These are phyloP conservation scores for Pseudomyrmex gracilis DNA, from an alignment of 1,140 invertebrate species.

Conservation along the genomic window DNA sequence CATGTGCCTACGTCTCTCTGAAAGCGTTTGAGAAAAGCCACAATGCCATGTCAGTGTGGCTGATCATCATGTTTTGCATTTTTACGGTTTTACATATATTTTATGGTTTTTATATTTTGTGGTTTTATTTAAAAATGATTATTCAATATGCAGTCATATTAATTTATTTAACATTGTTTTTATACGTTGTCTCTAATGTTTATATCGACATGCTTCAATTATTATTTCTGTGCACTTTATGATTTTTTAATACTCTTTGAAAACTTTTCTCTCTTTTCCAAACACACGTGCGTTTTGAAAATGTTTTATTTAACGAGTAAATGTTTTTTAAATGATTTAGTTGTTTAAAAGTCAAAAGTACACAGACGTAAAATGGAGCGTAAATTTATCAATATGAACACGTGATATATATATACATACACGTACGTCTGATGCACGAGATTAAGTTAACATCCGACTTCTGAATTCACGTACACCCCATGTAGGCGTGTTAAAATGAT, in stretches of 20 bases:
- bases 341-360: neutral
- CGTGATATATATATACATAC: neutral
- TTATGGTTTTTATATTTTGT: too few species aligned
- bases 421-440: neutral
- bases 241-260: neutral
- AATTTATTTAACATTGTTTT: too few species aligned
- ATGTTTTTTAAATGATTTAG: too few species aligned
- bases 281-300: neutral
- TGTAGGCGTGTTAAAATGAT: constrained; percentile 82
- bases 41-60: neutral
- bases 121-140: too few species aligned
- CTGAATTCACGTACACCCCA: constrained; percentile 72
- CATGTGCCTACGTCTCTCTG: neutral
- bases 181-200: too few species aligned
- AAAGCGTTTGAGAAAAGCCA: neutral
- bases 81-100: neutral
- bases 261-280: too few species aligned
- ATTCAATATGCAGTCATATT: too few species aligned
- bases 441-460: constrained; percentile 76
- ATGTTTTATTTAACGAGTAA: neutral
- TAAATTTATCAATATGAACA: constrained; percentile 29
- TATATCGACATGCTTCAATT: neutral
- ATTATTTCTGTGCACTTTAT: constrained; percentile 5
- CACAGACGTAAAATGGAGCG: neutral
- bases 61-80: neutral